Conservation (phyloP, 2,113 vertebrate genomes). For the Romanogobio albipinnatus region DNA sequence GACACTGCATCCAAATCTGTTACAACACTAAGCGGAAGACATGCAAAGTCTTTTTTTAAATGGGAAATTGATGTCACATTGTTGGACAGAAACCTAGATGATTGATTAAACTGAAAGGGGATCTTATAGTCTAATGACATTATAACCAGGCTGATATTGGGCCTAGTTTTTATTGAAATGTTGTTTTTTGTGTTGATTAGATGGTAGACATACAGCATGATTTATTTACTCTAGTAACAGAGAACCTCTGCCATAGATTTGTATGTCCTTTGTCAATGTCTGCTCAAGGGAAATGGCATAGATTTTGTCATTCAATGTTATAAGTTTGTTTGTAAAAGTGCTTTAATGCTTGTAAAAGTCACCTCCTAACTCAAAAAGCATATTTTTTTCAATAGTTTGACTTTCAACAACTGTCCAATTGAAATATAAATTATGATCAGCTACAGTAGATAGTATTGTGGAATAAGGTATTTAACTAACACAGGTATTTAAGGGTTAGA, state of each 20-base stretch:
- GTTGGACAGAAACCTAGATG: neutral
- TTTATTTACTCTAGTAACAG: neutral
- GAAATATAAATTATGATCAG: neutral
- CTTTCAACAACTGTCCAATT: neutral
- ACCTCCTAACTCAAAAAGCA: neutral
- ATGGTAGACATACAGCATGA: neutral
- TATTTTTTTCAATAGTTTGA: neutral
- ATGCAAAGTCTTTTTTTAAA: neutral
- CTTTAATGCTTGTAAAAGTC: neutral
- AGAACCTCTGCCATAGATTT: neutral
- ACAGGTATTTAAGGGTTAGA: neutral
- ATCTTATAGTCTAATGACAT: no score
- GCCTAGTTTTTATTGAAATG: neutral
- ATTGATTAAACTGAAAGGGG: no score
- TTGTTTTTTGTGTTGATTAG: constrained; percentile 3
- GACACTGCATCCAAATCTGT: neutral
- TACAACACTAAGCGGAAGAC: neutral
- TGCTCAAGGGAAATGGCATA: neutral
- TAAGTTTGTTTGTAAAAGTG: neutral
- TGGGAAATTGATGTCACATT: neutral
- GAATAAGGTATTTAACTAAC: neutral
- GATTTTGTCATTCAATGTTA: neutral
- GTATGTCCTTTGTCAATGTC: neutral
- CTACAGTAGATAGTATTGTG: neutral
- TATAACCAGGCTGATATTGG: no score